phyloP scores from a whole-genome alignment of 2,888 invertebrate genomes.

The Malthinus flaveolus region DNA sequence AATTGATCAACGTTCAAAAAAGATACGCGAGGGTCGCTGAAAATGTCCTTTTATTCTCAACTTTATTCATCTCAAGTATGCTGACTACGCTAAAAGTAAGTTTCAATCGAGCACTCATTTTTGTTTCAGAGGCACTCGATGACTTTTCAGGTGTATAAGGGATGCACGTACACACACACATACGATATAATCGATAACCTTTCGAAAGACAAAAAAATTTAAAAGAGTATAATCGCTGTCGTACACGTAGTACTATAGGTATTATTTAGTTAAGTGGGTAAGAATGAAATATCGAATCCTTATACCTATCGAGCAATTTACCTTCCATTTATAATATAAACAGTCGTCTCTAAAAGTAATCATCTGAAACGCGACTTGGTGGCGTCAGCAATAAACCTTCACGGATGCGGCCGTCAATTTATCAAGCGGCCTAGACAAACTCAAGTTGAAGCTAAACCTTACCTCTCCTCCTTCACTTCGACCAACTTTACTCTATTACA shows the following conservation, averaged over 20 bases:
- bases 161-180: constrained; percentile 11
- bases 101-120: constrained; percentile 25
- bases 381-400: constrained; percentile 47
- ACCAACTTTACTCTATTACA: constrained; percentile 29
- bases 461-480: constrained; percentile 15
- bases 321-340: constrained; percentile 36
- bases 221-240: not conserved
- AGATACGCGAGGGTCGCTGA: too few species aligned
- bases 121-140: constrained; percentile 25
- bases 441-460: constrained; percentile 29
- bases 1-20: too few species aligned
- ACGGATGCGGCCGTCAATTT: constrained; percentile 42
- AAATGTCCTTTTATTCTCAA: constrained; percentile 23
- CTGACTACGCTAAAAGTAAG: constrained; percentile 26
- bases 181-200: too few species aligned
- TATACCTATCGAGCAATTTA: constrained; percentile 30
- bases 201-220: too few species aligned
- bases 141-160: constrained; percentile 26
- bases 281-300: constrained; percentile 20
- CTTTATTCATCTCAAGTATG: constrained; percentile 24
- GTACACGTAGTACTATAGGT: too few species aligned
- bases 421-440: constrained; percentile 40
- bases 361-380: constrained; percentile 41
- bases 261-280: not conserved
- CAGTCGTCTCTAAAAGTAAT: constrained; percentile 39